Conservation (phyloP, 2,113 vertebrate species). For the Carollia perspicillata region DNA sequence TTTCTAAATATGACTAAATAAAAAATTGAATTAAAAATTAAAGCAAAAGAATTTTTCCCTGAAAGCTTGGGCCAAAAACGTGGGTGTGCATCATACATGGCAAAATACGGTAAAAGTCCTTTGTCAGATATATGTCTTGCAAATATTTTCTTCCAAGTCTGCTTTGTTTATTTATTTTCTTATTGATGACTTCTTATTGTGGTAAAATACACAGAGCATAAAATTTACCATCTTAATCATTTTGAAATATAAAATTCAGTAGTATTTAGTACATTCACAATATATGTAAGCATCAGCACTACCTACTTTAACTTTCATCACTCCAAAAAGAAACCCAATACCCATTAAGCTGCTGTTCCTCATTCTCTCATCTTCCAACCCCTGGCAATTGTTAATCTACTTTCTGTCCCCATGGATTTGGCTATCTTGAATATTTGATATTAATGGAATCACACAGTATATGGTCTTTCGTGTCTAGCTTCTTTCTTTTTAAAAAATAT, state of each 20-base stretch:
- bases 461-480: neutral
- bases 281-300: neutral
- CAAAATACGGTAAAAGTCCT: neutral
- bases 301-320: neutral
- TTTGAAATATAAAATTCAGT: neutral
- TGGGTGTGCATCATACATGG: too few relatives aligned
- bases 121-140: neutral
- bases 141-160: neutral
- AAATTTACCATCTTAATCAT: neutral
- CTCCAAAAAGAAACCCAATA: neutral
- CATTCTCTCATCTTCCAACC: neutral
- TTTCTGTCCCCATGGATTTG: neutral
- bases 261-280: neutral
- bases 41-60: too few relatives aligned
- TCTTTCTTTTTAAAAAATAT: too few relatives aligned
- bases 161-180: neutral
- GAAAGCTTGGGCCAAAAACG: too few relatives aligned
- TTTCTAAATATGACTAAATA: too few relatives aligned
- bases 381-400: neutral
- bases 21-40: too few relatives aligned
- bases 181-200: neutral
- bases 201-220: neutral
- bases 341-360: neutral
- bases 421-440: neutral
- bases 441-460: neutral